Evolutionary conservation across 2,113 vertebrate genomes (phyloP).

Genomic region (Anarrhichthys ocellatus): DNA sequence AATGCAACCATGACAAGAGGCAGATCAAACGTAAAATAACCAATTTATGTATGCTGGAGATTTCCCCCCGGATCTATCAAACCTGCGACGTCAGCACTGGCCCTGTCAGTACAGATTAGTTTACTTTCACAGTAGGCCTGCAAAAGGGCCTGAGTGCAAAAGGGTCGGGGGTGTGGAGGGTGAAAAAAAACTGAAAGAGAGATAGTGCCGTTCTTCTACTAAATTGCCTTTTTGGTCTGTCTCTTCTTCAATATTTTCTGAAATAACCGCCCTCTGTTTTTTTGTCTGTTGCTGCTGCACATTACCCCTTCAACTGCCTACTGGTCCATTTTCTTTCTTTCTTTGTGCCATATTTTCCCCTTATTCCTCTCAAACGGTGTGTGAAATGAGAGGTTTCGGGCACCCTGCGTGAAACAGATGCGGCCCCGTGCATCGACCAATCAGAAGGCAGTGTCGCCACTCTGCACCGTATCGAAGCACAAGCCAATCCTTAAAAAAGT

Average conservation of each 20-base stretch:
- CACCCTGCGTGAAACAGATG: conserved; percentile 69
- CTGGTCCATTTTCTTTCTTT: conserved; percentile 46
- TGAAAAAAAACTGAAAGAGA: conserved; percentile 20
- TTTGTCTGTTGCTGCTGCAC: conserved; percentile 25
- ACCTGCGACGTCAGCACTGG: conserved; percentile 41
- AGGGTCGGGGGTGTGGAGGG: neutral
- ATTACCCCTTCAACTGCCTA: conserved; percentile 21
- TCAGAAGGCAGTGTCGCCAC: conserved; percentile 28
- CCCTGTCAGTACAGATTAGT: conserved; percentile 68
- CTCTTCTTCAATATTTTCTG: conserved; percentile 41
- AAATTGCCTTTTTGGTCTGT: conserved; percentile 58
- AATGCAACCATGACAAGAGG: conserved; percentile 67
- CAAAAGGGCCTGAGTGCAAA: conserved; percentile 19
- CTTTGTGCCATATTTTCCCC: conserved; percentile 27
- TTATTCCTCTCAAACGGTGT: conserved; percentile 68
- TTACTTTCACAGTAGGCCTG: conserved; percentile 33
- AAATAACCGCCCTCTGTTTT: conserved; percentile 36
- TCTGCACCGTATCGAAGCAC: conserved; percentile 30
- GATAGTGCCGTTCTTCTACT: conserved; percentile 35
- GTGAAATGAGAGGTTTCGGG: conserved; percentile 70
- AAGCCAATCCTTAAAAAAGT: conserved; percentile 49
- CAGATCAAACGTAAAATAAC: conserved; percentile 69
- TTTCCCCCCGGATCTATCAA: conserved; percentile 74
- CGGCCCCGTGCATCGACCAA: conserved; percentile 54
- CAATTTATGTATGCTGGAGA: conserved; percentile 62